Evolutionary conservation across 2,888 invertebrate species (phyloP), one percentile per base, ranked within the genome.

Genomic region (Caenorhabditis doughertyi): DNA sequence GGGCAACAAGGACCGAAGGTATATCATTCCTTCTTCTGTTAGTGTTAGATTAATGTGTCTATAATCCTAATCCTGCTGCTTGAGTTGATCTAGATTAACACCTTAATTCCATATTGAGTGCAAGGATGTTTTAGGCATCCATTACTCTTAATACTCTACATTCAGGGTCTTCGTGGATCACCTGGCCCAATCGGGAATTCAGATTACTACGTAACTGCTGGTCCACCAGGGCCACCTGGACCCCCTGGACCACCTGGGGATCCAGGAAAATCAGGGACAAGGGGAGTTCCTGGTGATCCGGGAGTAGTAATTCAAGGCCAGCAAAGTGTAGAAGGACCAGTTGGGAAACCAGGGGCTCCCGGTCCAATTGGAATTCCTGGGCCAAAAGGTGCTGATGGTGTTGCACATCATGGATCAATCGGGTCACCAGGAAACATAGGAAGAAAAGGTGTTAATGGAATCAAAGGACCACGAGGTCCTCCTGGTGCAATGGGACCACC

Each of bases 381-480:
- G 4, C 77, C 68, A 7, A 47, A 16, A 16, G 82, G 82, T 0
- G 23, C 18, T 8, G 55, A 72, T 35, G 82, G 82, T 13, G 25
- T 42, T 23, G 29, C 56, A 21, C 72, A 47, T 39, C 73, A 55
- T 16, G 87, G 87, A 35, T 35, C 60, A n/a, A 67, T 51, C 42
- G 88, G 88, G 60, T 56, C 72, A 23, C 83, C 81, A 9, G 87
- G 87, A 29, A 82, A 82, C 27, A 55, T 67, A 39, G 87, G 87
- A 77, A 49, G 53, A 9, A 74, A 42, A 18, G 88, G 88, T 23
- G 53, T 55, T 29, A 79, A 76, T 4, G 87, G 87, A 58, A 23
- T 8, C 4, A 39, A 60, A 7, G 82, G 85, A n/a, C 11, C 44
- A 2, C 39, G 58, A 13, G 85, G 85, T 42, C 16, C 70, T 9